Percentiles rank a stretch among this genome's conserved stretches.
phyloP scores from a whole-genome alignment of 1,140 invertebrate species.

The Drosophila setifemur region DNA sequence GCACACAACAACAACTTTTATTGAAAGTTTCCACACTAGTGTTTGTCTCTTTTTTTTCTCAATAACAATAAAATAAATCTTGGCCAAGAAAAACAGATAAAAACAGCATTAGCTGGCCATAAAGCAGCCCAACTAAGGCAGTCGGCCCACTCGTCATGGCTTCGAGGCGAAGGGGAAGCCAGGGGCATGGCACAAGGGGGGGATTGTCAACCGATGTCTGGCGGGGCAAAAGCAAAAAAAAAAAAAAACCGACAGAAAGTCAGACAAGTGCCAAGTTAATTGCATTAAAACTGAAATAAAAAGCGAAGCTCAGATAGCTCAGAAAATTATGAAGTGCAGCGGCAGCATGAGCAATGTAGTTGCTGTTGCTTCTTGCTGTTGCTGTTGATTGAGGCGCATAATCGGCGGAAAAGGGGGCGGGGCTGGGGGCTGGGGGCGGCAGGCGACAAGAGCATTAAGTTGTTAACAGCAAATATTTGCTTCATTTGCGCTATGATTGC shows the following conservation, averaged over 20 bases:
- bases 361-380: constrained; percentile 40
- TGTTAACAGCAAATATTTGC: constrained; percentile 80
- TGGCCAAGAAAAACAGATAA: constrained; percentile 78
- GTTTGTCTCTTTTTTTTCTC: constrained; percentile 19
- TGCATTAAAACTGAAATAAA: constrained; percentile 81
- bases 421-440: neutral
- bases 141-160: constrained; percentile 34
- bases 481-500: constrained; percentile 79
- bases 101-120: constrained; percentile 74
- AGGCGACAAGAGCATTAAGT: constrained; percentile 74
- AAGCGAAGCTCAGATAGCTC: constrained; percentile 78
- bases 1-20: constrained; percentile 56
- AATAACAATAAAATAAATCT: constrained; percentile 80
- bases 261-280: constrained; percentile 79
- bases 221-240: constrained; percentile 16
- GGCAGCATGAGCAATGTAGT: constrained; percentile 13
- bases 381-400: constrained; percentile 76
- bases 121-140: constrained; percentile 62
- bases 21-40: constrained; percentile 62
- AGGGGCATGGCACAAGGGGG: too few relatives aligned
- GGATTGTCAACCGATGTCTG: constrained; percentile 54
- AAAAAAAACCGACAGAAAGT: constrained; percentile 39
- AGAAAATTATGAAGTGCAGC: constrained; percentile 77
- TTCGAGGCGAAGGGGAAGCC: neutral
- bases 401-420: constrained; percentile 41